Percentiles rank a stretch among this genome's conserved stretches.
phyloP scores from a whole-genome alignment of 2,797 vertebrate genomes.

The Spinus pinus region DNA sequence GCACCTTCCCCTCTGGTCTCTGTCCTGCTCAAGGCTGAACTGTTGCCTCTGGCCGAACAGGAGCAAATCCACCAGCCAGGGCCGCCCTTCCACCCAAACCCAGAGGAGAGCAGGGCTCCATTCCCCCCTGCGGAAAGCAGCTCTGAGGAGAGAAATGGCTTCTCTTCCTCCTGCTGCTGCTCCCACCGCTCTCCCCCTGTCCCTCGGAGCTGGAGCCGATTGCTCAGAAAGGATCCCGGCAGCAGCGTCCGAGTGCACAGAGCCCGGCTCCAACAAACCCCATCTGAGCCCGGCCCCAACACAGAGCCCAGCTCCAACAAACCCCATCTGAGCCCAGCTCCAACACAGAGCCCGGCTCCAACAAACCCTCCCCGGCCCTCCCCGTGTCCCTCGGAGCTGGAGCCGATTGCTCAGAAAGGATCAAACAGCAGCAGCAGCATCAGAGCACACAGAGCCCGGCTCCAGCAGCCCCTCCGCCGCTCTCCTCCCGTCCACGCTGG shows the following conservation, averaged over 20 bases:
- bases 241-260: rapidly evolving
- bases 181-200: background rate
- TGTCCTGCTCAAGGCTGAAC: rapidly evolving
- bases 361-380: too few species aligned
- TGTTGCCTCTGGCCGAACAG: background rate
- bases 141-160: background rate
- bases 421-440: background rate
- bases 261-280: too few species aligned
- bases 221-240: background rate
- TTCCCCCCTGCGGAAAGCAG: background rate
- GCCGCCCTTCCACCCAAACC: background rate
- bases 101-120: background rate
- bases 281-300: too few species aligned
- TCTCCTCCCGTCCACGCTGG: background rate
- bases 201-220: background rate
- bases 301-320: too few species aligned
- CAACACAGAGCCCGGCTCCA: too few species aligned
- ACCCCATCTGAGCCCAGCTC: too few species aligned
- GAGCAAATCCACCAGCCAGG: background rate
- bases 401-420: too few species aligned
- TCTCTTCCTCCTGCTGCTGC: background rate
- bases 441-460: rapidly evolving
- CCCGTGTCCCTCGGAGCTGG: too few species aligned
- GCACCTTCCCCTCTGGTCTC: background rate
- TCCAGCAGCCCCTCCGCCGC: rapidly evolving